phyloP scores from a whole-genome alignment of 2,113 vertebrate species.

The Bambusicola thoracicus region DNA sequence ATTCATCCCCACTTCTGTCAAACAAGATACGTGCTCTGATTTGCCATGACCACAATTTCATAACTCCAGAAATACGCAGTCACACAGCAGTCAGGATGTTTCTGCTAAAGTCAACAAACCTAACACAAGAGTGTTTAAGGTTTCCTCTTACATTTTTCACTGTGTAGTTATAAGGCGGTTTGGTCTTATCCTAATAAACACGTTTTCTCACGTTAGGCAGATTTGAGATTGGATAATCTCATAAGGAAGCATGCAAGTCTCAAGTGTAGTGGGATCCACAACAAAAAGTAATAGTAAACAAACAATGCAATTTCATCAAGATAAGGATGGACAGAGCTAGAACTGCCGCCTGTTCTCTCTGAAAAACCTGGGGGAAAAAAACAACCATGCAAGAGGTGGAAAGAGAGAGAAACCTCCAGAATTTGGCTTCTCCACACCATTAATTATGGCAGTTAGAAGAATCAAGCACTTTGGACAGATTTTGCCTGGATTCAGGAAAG shows the following conservation, averaged over 20 bases:
- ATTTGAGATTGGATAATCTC: not conserved
- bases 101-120: not conserved
- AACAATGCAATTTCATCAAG: not conserved
- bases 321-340: not conserved
- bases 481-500: slow-evolving; percentile 67
- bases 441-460: slow-evolving; percentile 61
- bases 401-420: not conserved
- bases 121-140: not conserved
- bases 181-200: not conserved
- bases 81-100: rapidly evolving
- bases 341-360: not conserved
- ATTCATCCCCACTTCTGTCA: slow-evolving; percentile 11
- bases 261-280: not conserved
- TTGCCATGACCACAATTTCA: slow-evolving; percentile 12
- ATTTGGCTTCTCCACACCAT: slow-evolving; percentile 18
- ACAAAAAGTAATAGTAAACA: not conserved
- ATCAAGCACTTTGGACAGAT: slow-evolving; percentile 61
- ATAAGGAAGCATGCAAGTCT: not conserved
- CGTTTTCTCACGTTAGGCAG: not conserved
- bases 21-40: not conserved
- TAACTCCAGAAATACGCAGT: not conserved
- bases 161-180: not conserved
- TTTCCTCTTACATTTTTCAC: not conserved
- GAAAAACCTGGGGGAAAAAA: not conserved
- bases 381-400: not conserved